phyloP scores from a whole-genome alignment of 2,797 vertebrate genomes.

The Semaprochilodus insignis region DNA sequence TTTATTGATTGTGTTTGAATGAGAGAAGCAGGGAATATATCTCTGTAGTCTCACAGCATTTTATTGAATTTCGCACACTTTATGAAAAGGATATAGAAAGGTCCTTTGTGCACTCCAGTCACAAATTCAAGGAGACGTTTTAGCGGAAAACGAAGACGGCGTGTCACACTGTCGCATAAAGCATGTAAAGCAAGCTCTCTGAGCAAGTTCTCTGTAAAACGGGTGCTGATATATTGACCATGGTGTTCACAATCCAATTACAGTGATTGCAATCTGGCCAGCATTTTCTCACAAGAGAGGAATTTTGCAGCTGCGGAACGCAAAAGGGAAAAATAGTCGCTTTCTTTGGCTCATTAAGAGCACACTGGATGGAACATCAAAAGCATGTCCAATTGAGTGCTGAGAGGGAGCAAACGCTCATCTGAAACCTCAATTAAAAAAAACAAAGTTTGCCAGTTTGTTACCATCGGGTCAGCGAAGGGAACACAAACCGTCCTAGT shows the following conservation, averaged over 20 bases:
- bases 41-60: background rate
- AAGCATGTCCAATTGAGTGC: conserved; percentile 13
- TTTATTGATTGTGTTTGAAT: conserved; percentile 14
- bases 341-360: conserved; percentile 57
- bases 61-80: conserved; percentile 37
- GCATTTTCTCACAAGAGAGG: background rate
- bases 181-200: background rate
- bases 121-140: conserved; percentile 17
- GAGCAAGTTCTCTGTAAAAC: background rate
- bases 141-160: background rate
- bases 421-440: conserved; percentile 26
- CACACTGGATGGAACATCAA: conserved; percentile 54
- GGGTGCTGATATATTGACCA: conserved; percentile 7
- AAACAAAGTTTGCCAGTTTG: conserved; percentile 22
- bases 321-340: conserved; percentile 7
- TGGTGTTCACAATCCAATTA: conserved; percentile 10
- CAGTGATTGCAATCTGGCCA: background rate
- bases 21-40: conserved; percentile 15
- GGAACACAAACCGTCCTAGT: background rate
- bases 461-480: background rate
- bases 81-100: conserved; percentile 25
- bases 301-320: conserved; percentile 17
- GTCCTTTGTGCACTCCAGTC: background rate
- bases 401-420: conserved; percentile 23
- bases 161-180: background rate